Base-by-base conservation (phyloP, 2,888 invertebrate species). In the Xylocampa areola region DNA sequence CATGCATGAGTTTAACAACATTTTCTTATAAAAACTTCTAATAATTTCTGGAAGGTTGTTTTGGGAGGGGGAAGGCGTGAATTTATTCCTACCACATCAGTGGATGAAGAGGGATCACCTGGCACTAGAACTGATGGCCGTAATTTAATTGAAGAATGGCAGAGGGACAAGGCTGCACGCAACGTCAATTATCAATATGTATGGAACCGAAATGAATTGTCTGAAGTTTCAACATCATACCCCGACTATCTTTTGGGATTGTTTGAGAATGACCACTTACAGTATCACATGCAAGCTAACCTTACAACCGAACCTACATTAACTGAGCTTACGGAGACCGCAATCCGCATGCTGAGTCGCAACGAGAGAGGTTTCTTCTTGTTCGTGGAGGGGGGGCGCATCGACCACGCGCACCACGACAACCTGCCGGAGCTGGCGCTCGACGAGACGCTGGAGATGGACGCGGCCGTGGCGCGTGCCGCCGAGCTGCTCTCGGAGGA, bases 321-420 rank as follows among this genome's bases (percentile, higher is more conserved):
- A 30, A 69, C 82, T 2, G 87, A 88, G 51, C 68, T 88, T 7
- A 88, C 87, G 0, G 85, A 84, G 87, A 94, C 94, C 10, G 97
- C 97, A 0, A 96, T 98, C 40, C 92, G 95, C 53, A 90, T 96
- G 5, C 89, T 98, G 43, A 89, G 93, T 19, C 95, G 95, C 68
- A 94, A 95, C 73, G 86, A 89, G 21, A 93, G 96, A 0, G 97
- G 97, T 0, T 97, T 94, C 83, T 96, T 97, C 77, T 86, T 97
- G 8, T 96, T 97, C 78, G 96, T 97, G 19, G 96, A 96, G 83
- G 96, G 85, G 60, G 96, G 95, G 0, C 90, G 94, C 76, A 96
- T 96, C 51, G 96, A 96, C 79, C 94, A 95, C 66, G 96, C 95
- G 0, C 96, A 96, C 79, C 97, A 97, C 77, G 91, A 87, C 2